Percentiles rank a stretch among this genome's conserved stretches.
Evolutionary conservation across 1,140 invertebrate genomes (phyloP).

Genomic region (Onthophagus taurus): DNA sequence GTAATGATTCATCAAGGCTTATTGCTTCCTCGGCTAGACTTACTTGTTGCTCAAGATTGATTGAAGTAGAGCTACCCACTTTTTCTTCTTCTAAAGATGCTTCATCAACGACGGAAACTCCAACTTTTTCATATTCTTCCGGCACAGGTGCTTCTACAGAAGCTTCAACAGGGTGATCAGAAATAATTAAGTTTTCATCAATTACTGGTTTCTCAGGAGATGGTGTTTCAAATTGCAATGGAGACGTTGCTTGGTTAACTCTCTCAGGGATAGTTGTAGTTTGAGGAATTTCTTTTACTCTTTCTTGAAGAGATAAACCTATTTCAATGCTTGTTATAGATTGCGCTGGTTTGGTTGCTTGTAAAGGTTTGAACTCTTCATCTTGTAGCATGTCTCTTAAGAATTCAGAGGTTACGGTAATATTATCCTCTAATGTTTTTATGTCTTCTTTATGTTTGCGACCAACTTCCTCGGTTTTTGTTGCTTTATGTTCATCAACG

Average conservation of each 20-base stretch:
- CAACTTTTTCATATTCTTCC: too few species aligned
- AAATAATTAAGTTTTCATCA: too few species aligned
- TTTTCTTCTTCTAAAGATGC: neutral
- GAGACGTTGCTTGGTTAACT: slow-evolving; percentile 3
- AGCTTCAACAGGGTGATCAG: neutral
- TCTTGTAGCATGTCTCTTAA: slow-evolving; percentile 6
- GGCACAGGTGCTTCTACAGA: neutral
- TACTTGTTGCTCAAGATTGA: too few species aligned
- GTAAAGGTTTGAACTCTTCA: neutral
- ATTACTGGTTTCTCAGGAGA: too few species aligned
- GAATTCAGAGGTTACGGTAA: slow-evolving; percentile 6
- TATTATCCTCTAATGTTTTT: slow-evolving; percentile 8
- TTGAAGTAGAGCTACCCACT: neutral
- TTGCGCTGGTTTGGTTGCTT: neutral
- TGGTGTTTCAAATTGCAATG: too few species aligned
- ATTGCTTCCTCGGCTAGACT: too few species aligned
- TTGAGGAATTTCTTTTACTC: neutral
- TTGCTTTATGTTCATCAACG: neutral
- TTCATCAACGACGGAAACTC: too few species aligned
- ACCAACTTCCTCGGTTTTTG: neutral
- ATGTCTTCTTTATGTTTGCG: neutral
- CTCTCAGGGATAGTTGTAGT: neutral
- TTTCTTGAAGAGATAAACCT: neutral
- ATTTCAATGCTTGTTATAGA: neutral
- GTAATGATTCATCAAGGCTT: too few species aligned